Percentiles rank a stretch among this genome's conserved stretches.
Conservation (phyloP, 2,888 invertebrate species). For the Allolobophora icterica region DNA sequence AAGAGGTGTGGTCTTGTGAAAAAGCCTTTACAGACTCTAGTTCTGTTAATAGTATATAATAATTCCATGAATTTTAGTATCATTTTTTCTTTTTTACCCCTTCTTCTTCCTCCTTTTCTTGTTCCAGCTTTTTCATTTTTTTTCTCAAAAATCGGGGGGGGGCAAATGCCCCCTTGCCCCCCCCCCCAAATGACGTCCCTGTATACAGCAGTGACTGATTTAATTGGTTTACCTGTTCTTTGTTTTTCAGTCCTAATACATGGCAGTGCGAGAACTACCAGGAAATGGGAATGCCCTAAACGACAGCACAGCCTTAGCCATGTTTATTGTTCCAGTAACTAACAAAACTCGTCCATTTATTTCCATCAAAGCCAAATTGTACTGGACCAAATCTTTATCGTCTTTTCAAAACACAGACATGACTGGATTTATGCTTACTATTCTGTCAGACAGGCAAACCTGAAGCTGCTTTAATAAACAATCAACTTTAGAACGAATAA, state of each 20-base stretch:
- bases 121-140: no score
- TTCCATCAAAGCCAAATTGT: slow-evolving; percentile 6
- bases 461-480: not conserved
- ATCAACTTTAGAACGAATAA: no score
- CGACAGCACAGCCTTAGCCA: not conserved
- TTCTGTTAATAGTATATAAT: no score
- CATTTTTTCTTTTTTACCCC: no score
- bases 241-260: not conserved
- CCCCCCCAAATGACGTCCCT: no score
- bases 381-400: not conserved
- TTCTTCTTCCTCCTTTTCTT: no score
- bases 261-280: not conserved
- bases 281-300: not conserved
- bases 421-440: not conserved
- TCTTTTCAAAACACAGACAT: not conserved
- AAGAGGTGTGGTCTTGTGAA: no score
- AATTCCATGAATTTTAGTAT: no score
- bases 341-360: not conserved
- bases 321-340: not conserved
- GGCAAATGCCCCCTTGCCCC: no score
- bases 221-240: not conserved
- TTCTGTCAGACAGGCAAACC: not conserved
- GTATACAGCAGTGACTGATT: not conserved
- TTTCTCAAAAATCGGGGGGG: no score
- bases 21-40: no score